These are phyloP conservation scores for Zaprionus gabonicus DNA, from an alignment of 1,140 invertebrate species.

Conservation along the genomic window DNA sequence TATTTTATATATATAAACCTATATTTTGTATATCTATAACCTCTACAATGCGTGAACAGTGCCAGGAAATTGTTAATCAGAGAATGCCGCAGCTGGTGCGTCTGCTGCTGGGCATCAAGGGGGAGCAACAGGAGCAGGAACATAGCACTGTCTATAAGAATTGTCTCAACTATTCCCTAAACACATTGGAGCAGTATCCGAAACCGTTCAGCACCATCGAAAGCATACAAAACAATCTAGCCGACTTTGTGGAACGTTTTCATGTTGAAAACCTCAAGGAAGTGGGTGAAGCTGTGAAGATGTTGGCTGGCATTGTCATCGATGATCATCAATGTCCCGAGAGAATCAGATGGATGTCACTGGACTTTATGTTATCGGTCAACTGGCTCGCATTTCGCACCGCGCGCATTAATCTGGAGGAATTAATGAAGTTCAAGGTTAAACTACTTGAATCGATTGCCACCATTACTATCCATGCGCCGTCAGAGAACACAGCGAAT, in stretches of 20 bases:
- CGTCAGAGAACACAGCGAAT: neutral
- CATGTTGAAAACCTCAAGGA: constrained; percentile 9
- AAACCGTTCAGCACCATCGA: neutral
- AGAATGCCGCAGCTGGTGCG: constrained; percentile 31
- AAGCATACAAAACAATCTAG: constrained; percentile 3
- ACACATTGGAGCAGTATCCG: neutral
- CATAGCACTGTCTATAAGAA: neutral
- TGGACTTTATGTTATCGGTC: constrained; percentile 53
- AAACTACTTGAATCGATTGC: constrained; percentile 16
- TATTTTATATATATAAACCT: constrained; percentile 1
- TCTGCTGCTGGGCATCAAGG: constrained; percentile 7
- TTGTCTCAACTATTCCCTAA: neutral
- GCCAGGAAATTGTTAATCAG: constrained; percentile 10
- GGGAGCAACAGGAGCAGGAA: neutral
- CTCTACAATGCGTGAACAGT: neutral
- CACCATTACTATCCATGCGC: neutral
- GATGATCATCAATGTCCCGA: neutral
- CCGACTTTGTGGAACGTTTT: constrained; percentile 42
- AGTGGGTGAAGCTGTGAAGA: constrained; percentile 20
- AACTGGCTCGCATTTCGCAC: constrained; percentile 33
- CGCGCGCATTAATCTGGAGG: neutral
- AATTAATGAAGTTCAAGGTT: neutral
- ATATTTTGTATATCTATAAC: constrained; percentile 23
- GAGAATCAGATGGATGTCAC: constrained; percentile 5
- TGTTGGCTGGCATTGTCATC: constrained; percentile 30